Conservation (phyloP, 2,888 invertebrate genomes). For the Melieria picta region DNA sequence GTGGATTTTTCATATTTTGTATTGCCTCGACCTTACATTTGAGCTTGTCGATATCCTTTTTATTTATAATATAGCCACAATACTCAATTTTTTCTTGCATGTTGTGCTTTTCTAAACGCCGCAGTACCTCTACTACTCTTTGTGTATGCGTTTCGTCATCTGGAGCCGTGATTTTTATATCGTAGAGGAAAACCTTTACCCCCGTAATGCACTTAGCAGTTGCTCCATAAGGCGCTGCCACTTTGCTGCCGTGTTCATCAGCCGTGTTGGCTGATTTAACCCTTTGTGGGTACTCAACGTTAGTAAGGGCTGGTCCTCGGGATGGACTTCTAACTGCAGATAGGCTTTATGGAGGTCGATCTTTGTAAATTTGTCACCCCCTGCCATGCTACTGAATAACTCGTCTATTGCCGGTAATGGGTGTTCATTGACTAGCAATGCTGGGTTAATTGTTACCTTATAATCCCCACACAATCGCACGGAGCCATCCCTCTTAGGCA, state of each 20-base stretch:
- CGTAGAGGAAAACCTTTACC: conserved; percentile 49
- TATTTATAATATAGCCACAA: conserved; percentile 49
- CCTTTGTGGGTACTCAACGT: conserved; percentile 58
- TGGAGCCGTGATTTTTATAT: conserved; percentile 45
- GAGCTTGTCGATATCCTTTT: conserved; percentile 53
- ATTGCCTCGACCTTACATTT: conserved; percentile 54
- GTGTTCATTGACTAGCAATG: too few relatives aligned
- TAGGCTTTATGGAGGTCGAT: too few relatives aligned
- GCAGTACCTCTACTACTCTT: conserved; percentile 46
- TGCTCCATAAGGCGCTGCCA: conserved; percentile 53
- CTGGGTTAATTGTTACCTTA: too few relatives aligned
- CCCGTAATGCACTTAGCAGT: conserved; percentile 47
- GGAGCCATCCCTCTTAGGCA: conserved; percentile 46
- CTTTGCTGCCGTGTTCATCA: conserved; percentile 52
- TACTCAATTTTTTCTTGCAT: conserved; percentile 49
- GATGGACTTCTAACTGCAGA: conserved; percentile 50
- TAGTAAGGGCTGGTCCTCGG: conserved; percentile 49
- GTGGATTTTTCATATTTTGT: conserved; percentile 44
- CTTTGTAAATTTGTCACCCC: too few relatives aligned
- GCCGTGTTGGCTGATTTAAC: conserved; percentile 49
- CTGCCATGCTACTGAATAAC: too few relatives aligned
- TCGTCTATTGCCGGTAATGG: too few relatives aligned
- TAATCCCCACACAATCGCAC: too few relatives aligned
- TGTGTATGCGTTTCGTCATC: conserved; percentile 45
- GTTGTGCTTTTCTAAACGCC: conserved; percentile 44